phyloP scores from a whole-genome alignment of 2,888 invertebrate species.

The Cataglyphis cursor region DNA sequence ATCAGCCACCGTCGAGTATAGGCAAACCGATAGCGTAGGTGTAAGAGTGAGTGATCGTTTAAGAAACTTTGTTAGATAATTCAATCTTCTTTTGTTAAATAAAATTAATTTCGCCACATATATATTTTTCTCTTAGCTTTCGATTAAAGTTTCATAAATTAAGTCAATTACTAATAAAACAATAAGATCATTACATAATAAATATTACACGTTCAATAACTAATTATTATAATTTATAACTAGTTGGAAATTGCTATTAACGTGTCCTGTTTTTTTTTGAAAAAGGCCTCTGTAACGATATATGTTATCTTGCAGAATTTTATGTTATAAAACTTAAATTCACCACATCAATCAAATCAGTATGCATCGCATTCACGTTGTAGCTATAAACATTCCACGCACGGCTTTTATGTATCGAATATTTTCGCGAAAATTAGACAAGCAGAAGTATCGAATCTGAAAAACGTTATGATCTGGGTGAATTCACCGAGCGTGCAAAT shows the following conservation, averaged over 20 bases:
- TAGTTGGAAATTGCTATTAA: neutral
- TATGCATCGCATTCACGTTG: constrained; percentile 33
- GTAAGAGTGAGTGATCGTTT: constrained; percentile 54
- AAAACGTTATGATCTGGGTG: neutral
- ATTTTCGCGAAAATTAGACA: constrained; percentile 46
- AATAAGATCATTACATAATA: neutral
- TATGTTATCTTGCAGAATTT: neutral
- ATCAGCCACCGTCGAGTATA: constrained; percentile 66
- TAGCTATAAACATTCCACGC: constrained; percentile 23
- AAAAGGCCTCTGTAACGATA: neutral
- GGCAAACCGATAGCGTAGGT: constrained; percentile 54
- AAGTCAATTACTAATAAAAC: neutral
- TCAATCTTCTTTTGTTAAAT: constrained; percentile 17
- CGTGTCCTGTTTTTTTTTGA: neutral
- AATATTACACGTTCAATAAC: neutral
- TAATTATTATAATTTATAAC: neutral
- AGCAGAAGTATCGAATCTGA: constrained; percentile 14
- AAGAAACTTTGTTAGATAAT: constrained; percentile 46
- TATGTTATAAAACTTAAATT: neutral
- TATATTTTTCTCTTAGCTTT: constrained; percentile 15
- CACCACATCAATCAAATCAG: constrained; percentile 23
- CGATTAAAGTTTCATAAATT: neutral
- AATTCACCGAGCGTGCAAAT: neutral
- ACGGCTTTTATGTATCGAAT: constrained; percentile 10
- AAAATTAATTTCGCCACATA: constrained; percentile 20